These are phyloP conservation scores for Kryptopterus vitreolus DNA, from an alignment of 2,797 vertebrate genomes.

Conservation along the genomic window DNA sequence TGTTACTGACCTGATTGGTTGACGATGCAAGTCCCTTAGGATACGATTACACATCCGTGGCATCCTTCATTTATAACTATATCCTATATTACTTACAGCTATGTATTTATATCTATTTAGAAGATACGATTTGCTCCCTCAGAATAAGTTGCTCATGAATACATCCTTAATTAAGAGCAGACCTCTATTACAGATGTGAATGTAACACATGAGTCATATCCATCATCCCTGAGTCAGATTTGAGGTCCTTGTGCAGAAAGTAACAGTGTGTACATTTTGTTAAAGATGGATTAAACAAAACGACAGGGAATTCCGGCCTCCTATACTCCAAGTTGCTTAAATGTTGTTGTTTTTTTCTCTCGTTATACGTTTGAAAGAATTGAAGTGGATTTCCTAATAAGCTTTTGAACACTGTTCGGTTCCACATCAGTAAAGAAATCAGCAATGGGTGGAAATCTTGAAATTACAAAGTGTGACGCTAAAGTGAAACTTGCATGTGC, in stretches of 20 bases:
- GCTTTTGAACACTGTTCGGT: not conserved
- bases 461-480: not conserved
- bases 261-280: not conserved
- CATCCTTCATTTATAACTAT: not conserved
- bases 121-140: not conserved
- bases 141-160: not conserved
- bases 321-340: not conserved
- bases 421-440: conserved; percentile 14
- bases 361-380: not conserved
- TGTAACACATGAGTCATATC: not conserved
- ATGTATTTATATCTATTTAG: not conserved
- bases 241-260: too few relatives aligned
- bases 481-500: conserved; percentile 4
- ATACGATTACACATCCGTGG: not conserved
- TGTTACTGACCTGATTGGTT: not conserved
- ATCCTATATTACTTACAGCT: too few relatives aligned
- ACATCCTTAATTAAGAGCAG: not conserved
- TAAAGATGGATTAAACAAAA: too few relatives aligned
- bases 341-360: not conserved
- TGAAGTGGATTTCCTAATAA: not conserved
- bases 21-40: not conserved
- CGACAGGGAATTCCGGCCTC: not conserved
- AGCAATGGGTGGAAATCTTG: not conserved
- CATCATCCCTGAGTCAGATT: not conserved
- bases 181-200: not conserved